Evolutionary conservation across 1,140 invertebrate species (phyloP).

Genomic region (Akabosia matsudoensis): DNA sequence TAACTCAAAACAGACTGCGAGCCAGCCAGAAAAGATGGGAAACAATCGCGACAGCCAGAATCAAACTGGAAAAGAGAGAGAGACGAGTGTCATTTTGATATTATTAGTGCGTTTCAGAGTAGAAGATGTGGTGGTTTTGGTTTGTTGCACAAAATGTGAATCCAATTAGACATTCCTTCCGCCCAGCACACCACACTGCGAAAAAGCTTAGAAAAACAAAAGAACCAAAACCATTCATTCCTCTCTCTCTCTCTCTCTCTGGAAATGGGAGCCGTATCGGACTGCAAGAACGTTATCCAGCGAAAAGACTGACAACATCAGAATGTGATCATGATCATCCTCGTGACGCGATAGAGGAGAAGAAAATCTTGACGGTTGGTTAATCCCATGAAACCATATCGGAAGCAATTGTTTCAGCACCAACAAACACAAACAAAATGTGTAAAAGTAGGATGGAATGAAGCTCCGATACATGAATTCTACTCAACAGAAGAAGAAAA

Average conservation of each 20-base stretch:
- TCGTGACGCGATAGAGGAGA: not conserved
- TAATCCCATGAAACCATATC: constrained; percentile 15
- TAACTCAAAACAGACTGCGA: too few species aligned
- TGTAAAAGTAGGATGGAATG: not conserved
- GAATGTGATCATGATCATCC: not conserved
- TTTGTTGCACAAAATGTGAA: constrained; percentile 11
- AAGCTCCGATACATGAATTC: too few species aligned
- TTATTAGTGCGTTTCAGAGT: too few species aligned
- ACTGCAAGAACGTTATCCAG: not conserved
- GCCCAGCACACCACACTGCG: not conserved
- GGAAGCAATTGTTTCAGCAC: constrained; percentile 8
- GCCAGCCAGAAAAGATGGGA: too few species aligned
- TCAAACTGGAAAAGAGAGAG: too few species aligned
- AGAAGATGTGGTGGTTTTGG: not conserved
- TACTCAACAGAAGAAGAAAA: too few species aligned
- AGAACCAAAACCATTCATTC: not conserved
- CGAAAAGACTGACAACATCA: constrained; percentile 1
- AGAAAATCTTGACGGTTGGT: constrained; percentile 18
- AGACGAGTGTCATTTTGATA: too few species aligned
- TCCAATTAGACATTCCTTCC: constrained; percentile 24
- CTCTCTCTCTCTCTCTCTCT: not conserved
- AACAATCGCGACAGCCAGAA: too few species aligned
- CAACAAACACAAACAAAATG: not conserved
- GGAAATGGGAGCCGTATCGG: not conserved
- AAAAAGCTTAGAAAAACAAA: not conserved